These are phyloP conservation scores for Telmatochromis sp. DNA, from an alignment of 2,113 vertebrate species.

Conservation along the genomic window DNA sequence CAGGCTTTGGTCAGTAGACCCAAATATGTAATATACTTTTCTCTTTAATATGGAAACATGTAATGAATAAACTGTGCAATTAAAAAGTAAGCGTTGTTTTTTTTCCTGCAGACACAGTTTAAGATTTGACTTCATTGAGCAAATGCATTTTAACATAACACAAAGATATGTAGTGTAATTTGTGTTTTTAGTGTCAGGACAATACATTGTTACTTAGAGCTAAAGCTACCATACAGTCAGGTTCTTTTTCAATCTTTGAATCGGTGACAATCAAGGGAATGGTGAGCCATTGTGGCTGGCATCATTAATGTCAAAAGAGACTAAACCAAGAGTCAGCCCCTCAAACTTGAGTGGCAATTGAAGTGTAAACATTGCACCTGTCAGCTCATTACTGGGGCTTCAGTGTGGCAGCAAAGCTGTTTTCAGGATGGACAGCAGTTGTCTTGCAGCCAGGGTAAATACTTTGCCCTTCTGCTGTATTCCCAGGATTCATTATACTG, in stretches of 20 bases:
- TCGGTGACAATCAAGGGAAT: conserved; percentile 14
- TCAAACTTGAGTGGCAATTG: conserved; percentile 54
- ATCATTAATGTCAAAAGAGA: conserved; percentile 53
- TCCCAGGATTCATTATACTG: conserved; percentile 63
- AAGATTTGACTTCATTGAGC: not conserved
- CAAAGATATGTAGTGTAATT: not conserved
- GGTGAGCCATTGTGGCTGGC: conserved; percentile 17
- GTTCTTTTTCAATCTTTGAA: conserved; percentile 9
- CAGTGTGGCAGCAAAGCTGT: conserved; percentile 42
- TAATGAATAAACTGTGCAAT: not conserved
- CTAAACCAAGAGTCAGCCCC: conserved; percentile 20
- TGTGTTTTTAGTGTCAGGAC: not conserved
- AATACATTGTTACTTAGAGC: not conserved
- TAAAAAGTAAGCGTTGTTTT: not conserved
- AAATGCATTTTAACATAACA: not conserved
- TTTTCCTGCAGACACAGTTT: not conserved
- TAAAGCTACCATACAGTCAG: not conserved
- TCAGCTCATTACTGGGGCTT: conserved; percentile 70
- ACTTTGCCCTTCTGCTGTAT: conserved; percentile 59
- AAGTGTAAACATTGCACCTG: conserved; percentile 61
- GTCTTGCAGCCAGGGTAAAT: conserved; percentile 56
- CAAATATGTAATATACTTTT: not conserved
- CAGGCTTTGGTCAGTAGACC: not conserved
- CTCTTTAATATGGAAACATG: not conserved
- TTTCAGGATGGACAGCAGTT: conserved; percentile 45